phyloP scores from a whole-genome alignment of 2,113 vertebrate species.

The Heteronetta atricapilla region DNA sequence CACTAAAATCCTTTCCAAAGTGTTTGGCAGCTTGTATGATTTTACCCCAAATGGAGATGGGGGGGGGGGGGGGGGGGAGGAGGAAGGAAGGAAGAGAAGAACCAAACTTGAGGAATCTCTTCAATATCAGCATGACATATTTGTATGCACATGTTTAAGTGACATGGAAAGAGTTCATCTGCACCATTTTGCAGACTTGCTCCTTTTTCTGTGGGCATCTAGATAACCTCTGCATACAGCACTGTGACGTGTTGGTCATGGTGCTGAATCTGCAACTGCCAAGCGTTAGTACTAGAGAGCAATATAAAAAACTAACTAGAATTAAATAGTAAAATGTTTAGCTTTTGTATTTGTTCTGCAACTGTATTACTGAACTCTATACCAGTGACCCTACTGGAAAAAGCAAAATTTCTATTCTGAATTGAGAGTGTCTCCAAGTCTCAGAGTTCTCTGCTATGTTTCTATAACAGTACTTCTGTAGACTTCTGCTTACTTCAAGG shows the following conservation, averaged over 20 bases:
- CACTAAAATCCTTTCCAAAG: not conserved
- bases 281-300: not conserved
- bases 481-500: not conserved
- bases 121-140: not conserved
- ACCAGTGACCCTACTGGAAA: not conserved
- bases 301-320: not conserved
- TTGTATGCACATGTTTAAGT: not conserved
- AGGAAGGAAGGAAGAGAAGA: not conserved
- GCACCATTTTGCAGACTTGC: not conserved
- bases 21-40: not conserved
- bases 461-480: not conserved
- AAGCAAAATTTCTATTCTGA: not conserved
- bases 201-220: not conserved
- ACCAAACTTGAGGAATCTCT: not conserved
- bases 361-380: not conserved
- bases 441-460: not conserved
- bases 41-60: not conserved
- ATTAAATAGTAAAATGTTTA: not conserved
- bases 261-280: not conserved
- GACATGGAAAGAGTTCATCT: not conserved
- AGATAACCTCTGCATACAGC: not conserved
- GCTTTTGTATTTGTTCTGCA: not conserved
- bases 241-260: not conserved
- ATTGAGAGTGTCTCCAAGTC: not conserved
- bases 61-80: not conserved